Percentiles rank a stretch among this genome's conserved stretches.
phyloP scores from a whole-genome alignment of 2,113 vertebrate species.

The Scytalopus superciliaris region DNA sequence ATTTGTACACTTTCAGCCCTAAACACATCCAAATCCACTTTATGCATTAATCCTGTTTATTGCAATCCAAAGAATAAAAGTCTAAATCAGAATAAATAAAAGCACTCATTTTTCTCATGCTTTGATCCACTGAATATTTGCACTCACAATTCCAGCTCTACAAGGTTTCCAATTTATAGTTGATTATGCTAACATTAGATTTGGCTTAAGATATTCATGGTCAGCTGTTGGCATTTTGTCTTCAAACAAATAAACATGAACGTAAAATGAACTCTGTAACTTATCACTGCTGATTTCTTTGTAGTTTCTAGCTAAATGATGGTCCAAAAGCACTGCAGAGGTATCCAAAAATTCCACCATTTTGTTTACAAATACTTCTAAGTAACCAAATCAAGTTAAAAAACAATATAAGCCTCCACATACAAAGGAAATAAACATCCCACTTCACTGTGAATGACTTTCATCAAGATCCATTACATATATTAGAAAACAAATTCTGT shows the following conservation, averaged over 20 bases:
- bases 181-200: not conserved
- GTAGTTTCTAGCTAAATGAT: not conserved
- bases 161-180: not conserved
- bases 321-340: not conserved
- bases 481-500: not conserved
- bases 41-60: not conserved
- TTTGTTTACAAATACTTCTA: not conserved
- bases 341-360: not conserved
- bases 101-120: not conserved
- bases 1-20: not conserved
- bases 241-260: not conserved
- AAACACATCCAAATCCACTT: not conserved
- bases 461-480: not conserved
- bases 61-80: not conserved
- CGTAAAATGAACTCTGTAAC: not conserved
- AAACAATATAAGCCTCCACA: not conserved
- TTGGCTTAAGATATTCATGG: not conserved
- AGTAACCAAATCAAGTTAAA: not conserved
- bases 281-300: not conserved
- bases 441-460: not conserved
- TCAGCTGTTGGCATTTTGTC: not conserved
- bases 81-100: not conserved
- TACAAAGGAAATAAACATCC: conserved; percentile 15
- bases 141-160: not conserved
- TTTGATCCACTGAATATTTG: not conserved